Conservation (phyloP, 2,797 vertebrate species). For the Sciurus carolinensis region DNA sequence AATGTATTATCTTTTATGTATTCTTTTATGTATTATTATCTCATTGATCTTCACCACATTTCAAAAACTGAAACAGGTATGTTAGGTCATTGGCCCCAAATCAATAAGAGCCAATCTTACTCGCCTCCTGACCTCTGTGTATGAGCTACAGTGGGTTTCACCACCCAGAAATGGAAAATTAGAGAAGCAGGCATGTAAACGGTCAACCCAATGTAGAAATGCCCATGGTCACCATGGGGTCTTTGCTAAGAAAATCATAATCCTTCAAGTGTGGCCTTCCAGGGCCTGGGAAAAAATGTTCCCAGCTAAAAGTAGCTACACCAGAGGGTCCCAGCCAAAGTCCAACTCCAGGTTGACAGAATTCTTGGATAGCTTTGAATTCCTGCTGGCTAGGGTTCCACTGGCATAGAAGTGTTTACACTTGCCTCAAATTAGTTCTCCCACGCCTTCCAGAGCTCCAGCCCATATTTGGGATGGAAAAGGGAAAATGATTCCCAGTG, state of each 20-base stretch:
- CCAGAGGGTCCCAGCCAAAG: constrained; percentile 88
- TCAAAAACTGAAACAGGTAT: not conserved
- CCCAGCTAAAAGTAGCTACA: constrained; percentile 89
- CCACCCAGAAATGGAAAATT: not conserved
- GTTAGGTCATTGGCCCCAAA: not conserved
- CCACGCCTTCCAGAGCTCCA: constrained; percentile 80
- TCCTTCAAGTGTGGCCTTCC: constrained; percentile 83
- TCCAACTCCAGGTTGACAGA: constrained; percentile 83
- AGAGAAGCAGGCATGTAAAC: not conserved
- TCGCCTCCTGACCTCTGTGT: not conserved
- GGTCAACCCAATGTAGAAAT: not conserved
- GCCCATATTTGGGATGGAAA: constrained; percentile 90
- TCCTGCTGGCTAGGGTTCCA: constrained; percentile 79
- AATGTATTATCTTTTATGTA: not conserved
- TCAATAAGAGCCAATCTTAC: not conserved
- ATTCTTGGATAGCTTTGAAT: constrained; percentile 81
- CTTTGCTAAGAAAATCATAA: constrained; percentile 10
- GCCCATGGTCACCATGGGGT: not conserved
- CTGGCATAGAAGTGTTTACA: constrained; percentile 82
- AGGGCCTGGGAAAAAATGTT: constrained; percentile 88
- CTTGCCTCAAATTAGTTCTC: constrained; percentile 82
- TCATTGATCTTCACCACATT: not conserved
- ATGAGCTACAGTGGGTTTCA: not conserved
- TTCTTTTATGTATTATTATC: too few relatives aligned
- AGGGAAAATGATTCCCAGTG: constrained; percentile 78